A percentile compares a stretch with the other conserved stretches of the same genome.
Conservation (phyloP, 2,797 vertebrate genomes). For the Siniperca undulata region DNA sequence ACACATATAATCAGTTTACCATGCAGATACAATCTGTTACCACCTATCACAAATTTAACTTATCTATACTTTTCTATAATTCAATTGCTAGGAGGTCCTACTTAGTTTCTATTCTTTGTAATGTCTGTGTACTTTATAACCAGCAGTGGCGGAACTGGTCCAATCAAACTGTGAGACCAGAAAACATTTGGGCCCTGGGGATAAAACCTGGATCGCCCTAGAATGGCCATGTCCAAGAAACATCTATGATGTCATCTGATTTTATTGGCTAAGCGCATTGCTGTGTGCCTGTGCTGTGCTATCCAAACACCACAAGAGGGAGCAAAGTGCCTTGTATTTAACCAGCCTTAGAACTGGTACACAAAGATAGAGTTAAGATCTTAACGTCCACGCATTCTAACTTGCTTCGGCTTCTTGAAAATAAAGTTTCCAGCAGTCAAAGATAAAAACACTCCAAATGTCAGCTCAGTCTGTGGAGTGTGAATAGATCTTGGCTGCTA, state of each 20-base stretch:
- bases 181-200: conserved; percentile 53
- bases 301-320: conserved; percentile 71
- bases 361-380: neutral
- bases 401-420: neutral
- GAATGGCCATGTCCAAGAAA: conserved; percentile 75
- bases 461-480: conserved; percentile 10
- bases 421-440: neutral
- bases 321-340: conserved; percentile 34
- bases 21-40: neutral
- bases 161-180: conserved; percentile 64
- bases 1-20: neutral
- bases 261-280: conserved; percentile 36
- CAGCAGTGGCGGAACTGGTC: conserved; percentile 57
- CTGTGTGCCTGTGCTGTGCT: conserved; percentile 17
- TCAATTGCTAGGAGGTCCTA: conserved; percentile 9
- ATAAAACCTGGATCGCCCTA: conserved; percentile 70
- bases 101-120: neutral
- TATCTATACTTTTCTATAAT: neutral
- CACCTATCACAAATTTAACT: too few relatives aligned
- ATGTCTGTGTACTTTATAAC: conserved; percentile 27
- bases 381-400: neutral
- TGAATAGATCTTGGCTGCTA: neutral
- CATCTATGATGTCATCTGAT: conserved; percentile 65
- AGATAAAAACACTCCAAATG: conserved; percentile 12
- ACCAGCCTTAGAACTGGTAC: neutral